Conservation (phyloP, 1,140 invertebrate genomes). For the Wiebesia pumilae region DNA sequence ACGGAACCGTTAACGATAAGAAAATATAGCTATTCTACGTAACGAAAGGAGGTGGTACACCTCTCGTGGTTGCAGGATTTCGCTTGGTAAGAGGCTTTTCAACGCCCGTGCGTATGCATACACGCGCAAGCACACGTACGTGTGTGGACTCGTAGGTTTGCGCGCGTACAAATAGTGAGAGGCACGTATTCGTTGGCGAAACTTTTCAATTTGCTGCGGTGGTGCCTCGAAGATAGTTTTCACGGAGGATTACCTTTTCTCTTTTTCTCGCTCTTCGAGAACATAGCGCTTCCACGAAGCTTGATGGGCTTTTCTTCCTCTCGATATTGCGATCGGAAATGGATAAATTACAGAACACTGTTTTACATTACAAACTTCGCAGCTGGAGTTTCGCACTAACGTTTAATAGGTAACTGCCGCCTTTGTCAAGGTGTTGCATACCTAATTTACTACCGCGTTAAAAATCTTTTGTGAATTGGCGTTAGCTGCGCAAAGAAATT, state of each 20-base stretch:
- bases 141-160: no score
- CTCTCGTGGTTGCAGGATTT: background rate
- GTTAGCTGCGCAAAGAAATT: background rate
- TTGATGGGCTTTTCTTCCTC: background rate
- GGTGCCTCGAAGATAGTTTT: constrained; percentile 3
- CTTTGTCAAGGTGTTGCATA: background rate
- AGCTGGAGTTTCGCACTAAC: background rate
- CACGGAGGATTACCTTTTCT: background rate
- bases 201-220: constrained; percentile 35
- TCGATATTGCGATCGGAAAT: background rate
- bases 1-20: background rate
- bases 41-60: background rate
- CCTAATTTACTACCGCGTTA: background rate
- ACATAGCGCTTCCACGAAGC: background rate
- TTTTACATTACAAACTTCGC: background rate
- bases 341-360: background rate
- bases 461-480: background rate
- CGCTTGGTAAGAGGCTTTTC: background rate
- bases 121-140: background rate
- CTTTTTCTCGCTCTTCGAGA: background rate
- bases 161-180: background rate
- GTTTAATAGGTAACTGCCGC: background rate
- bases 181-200: background rate
- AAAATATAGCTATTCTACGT: background rate
- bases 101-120: background rate